These are phyloP conservation scores for Hydrotaea cyrtoneurina DNA, from an alignment of 2,888 invertebrate genomes.

Conservation along the genomic window DNA sequence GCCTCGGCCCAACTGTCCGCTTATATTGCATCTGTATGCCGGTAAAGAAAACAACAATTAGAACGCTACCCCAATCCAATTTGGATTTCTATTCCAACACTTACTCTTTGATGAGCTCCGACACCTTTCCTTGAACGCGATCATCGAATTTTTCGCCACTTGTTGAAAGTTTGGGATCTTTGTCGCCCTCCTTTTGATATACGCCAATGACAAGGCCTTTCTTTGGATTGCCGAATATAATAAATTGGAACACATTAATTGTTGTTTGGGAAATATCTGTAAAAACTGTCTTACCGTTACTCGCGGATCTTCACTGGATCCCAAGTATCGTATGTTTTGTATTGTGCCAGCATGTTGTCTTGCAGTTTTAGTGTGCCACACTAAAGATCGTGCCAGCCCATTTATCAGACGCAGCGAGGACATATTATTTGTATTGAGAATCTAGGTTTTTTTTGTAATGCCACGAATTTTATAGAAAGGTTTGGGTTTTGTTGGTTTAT, in stretches of 20 bases:
- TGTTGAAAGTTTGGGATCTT: slow-evolving; percentile 81
- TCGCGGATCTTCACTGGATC: slow-evolving; percentile 65
- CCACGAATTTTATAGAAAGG: background rate
- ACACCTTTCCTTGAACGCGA: slow-evolving; percentile 81
- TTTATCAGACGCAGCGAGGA: slow-evolving; percentile 63
- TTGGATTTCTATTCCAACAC: slow-evolving; percentile 46
- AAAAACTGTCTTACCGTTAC: slow-evolving; percentile 66
- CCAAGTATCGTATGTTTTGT: slow-evolving; percentile 52
- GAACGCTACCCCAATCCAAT: background rate
- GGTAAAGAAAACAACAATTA: no score
- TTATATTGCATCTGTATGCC: slow-evolving; percentile 69
- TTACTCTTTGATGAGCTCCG: slow-evolving; percentile 81
- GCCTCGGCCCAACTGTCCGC: slow-evolving; percentile 76
- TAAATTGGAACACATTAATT: background rate
- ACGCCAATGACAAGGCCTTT: slow-evolving; percentile 83
- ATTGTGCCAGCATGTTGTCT: slow-evolving; percentile 8
- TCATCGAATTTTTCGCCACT: slow-evolving; percentile 82
- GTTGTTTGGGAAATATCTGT: background rate
- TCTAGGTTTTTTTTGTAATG: background rate
- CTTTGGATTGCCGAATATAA: slow-evolving; percentile 67
- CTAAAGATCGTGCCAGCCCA: slow-evolving; percentile 62
- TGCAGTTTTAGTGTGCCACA: slow-evolving; percentile 45
- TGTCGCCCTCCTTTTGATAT: slow-evolving; percentile 81
- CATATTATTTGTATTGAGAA: slow-evolving; percentile 62
- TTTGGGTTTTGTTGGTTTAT: background rate